phyloP scores from a whole-genome alignment of 1,140 invertebrate species.

The Hirudo medicinalis region DNA sequence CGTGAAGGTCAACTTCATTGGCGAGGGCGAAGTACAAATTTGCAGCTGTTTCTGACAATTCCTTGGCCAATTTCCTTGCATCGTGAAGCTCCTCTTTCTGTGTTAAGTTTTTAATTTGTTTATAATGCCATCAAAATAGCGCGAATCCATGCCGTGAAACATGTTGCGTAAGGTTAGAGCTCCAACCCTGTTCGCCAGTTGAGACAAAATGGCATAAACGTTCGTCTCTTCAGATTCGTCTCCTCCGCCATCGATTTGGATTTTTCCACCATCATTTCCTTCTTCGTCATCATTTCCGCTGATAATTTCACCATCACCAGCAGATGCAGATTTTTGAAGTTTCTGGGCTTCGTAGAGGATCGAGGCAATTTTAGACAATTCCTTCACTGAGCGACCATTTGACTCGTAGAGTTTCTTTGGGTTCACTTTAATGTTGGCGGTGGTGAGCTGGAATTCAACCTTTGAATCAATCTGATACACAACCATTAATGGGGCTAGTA shows the following conservation, averaged over 20 bases:
- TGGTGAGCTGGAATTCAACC: slow-evolving; percentile 53
- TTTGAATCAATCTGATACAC: not conserved
- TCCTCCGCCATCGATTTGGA: too few relatives aligned
- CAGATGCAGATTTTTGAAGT: slow-evolving; percentile 19
- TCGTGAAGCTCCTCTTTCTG: slow-evolving; percentile 66
- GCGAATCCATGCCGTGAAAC: too few relatives aligned
- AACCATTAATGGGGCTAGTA: not conserved
- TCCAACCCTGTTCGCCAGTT: too few relatives aligned
- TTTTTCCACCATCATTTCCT: too few relatives aligned
- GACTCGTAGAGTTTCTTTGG: slow-evolving; percentile 87
- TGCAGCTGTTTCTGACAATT: slow-evolving; percentile 78
- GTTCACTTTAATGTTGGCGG: slow-evolving; percentile 81
- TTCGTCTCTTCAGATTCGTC: too few relatives aligned
- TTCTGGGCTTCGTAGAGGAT: slow-evolving; percentile 68
- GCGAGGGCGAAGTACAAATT: slow-evolving; percentile 74
- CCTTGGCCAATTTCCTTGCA: slow-evolving; percentile 68
- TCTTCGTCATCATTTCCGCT: too few relatives aligned
- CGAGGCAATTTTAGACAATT: slow-evolving; percentile 74
- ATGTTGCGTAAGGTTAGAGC: too few relatives aligned
- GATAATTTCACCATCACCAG: too few relatives aligned
- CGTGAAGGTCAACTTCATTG: slow-evolving; percentile 72
- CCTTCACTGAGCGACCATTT: slow-evolving; percentile 84
- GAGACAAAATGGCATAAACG: too few relatives aligned
- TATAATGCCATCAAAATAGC: too few relatives aligned
- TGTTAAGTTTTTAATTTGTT: not conserved